Conservation (phyloP, 2,113 vertebrate genomes). For the Acrocephalus arundinaceus region DNA sequence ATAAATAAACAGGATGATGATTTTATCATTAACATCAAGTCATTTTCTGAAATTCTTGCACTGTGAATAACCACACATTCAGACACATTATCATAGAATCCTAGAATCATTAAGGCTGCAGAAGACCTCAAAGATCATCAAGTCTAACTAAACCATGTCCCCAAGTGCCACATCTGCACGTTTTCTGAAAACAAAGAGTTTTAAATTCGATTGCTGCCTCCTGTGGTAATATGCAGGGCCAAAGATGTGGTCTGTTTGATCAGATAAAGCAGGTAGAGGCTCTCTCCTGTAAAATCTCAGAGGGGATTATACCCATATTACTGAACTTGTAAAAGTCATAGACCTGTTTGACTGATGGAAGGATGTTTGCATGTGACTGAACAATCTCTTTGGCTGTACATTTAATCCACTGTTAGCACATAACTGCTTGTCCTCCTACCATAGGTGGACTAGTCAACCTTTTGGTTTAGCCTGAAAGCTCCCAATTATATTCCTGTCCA, state of each 20-base stretch:
- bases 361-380: not conserved
- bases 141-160: not conserved
- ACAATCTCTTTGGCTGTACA: not conserved
- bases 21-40: not conserved
- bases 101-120: not conserved
- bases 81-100: not conserved
- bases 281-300: not conserved
- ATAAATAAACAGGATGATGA: not conserved
- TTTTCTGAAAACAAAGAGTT: not conserved
- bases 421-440: not conserved
- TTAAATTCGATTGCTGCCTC: not conserved
- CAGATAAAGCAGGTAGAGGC: not conserved
- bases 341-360: not conserved
- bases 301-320: rapidly evolving
- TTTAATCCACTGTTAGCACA: not conserved
- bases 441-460: not conserved
- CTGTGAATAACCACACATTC: not conserved
- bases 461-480: not conserved
- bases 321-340: not conserved
- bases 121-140: not conserved
- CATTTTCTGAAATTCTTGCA: not conserved
- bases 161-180: rapidly evolving
- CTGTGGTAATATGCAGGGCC: not conserved
- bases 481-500: not conserved
- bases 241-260: not conserved